Evolutionary conservation across 2,797 vertebrate species (phyloP), one percentile per base, ranked within the genome.

Genomic region (Scarus forsteni): DNA sequence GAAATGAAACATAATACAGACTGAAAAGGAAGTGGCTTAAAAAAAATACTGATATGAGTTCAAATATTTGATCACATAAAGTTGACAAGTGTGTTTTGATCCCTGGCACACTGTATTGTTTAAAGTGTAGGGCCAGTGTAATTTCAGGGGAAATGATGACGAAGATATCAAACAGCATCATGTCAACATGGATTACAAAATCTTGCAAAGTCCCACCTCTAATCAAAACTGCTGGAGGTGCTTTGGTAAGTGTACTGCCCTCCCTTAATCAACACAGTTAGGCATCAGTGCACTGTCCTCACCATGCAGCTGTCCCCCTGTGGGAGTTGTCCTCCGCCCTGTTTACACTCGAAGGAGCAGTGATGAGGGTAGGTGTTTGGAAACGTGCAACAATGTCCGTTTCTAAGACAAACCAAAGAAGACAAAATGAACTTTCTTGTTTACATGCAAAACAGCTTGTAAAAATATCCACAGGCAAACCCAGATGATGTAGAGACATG

Each of bases 311-410:
- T 94, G 90, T 92, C 75, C 45, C 8, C 7, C 44, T 57, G 7
- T 77, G 70, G 88, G 81, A 87, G 89, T 70, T 75, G 79, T 79
- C 8, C 44, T 16, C 38, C 58, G 27, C 42, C 40, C 38, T 94
- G 66, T 94, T 94, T 93, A 81, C 88, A 73, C 73, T 85, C 89
- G 92, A 90, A 92, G 89, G 85, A 77, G 74, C 68, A 78, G 46
- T 27, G 39, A 34, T 60, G 13, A 57, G 49, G 2, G 27, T 34
- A 13, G 15, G 2, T 71, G 14, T 77, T 48, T 51, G 38, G 64
- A 27, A 45, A 42, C 35, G 14, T 51, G 42, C 14, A 38, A 70
- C 60, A 39, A 36, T 45, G 6, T 65, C 60, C 54, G 9, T 66
- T 51, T 65, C 13, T 3, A 60, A 63, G 65, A 45, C 51, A 12